phyloP scores from a whole-genome alignment of 2,797 vertebrate species.

The Neosilurus mollespiculum region DNA sequence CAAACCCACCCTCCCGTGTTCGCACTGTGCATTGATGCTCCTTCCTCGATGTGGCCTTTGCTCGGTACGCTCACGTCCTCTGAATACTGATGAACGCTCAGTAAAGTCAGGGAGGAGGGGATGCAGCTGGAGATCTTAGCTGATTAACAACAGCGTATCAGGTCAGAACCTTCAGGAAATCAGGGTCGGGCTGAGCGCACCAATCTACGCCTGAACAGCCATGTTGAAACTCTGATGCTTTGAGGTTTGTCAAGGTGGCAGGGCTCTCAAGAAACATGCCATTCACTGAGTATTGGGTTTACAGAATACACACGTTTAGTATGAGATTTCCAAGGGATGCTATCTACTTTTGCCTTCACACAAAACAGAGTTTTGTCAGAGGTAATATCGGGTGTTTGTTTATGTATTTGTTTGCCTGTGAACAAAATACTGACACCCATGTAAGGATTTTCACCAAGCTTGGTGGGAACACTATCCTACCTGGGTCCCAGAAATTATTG shows the following conservation, averaged over 20 bases:
- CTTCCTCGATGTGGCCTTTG: slow-evolving; percentile 2
- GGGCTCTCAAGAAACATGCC: slow-evolving; percentile 28
- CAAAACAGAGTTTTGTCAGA: too few relatives aligned
- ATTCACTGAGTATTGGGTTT: slow-evolving; percentile 18
- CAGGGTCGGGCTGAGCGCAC: slow-evolving; percentile 8
- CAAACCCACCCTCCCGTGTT: background rate
- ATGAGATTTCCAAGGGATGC: background rate
- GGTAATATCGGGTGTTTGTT: too few relatives aligned
- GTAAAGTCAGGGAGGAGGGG: background rate
- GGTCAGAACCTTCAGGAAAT: slow-evolving; percentile 31
- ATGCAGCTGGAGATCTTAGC: slow-evolving; percentile 17
- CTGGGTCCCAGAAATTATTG: too few relatives aligned
- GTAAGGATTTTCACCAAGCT: too few relatives aligned
- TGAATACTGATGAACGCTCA: slow-evolving; percentile 11
- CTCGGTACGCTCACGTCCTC: background rate
- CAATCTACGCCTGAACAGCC: slow-evolving; percentile 27
- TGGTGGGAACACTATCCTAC: too few relatives aligned
- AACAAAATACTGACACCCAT: too few relatives aligned
- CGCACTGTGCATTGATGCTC: background rate
- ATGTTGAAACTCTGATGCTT: slow-evolving; percentile 37
- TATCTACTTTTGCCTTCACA: background rate
- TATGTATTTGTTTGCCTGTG: too few relatives aligned
- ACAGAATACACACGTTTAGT: slow-evolving; percentile 4
- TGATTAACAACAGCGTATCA: slow-evolving; percentile 27
- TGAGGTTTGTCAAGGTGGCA: slow-evolving; percentile 29